Evolutionary conservation across 2,888 invertebrate genomes (phyloP).

Genomic region (Brenthis hecate): DNA sequence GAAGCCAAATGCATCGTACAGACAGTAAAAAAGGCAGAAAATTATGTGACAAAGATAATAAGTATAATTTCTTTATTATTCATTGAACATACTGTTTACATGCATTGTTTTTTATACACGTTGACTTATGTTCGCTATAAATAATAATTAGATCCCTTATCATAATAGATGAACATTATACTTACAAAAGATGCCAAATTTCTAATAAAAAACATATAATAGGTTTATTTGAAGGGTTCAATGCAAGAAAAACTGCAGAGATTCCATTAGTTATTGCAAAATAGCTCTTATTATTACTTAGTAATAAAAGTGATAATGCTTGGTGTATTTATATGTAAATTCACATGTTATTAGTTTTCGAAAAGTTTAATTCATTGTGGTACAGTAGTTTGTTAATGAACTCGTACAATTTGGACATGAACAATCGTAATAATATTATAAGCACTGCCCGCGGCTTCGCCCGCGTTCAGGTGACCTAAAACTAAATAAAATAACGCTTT

Average conservation of each 20-base stretch:
- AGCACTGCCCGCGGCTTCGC: too few species aligned
- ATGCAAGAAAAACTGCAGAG: not conserved
- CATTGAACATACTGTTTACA: not conserved
- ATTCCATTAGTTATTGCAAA: not conserved
- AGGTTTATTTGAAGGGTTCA: constrained; percentile 3
- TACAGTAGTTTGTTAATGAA: too few species aligned
- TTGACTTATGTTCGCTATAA: constrained; percentile 17
- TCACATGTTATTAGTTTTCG: not conserved
- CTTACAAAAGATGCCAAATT: constrained; percentile 2
- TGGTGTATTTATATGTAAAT: not conserved
- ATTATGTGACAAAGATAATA: not conserved
- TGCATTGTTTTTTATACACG: not conserved
- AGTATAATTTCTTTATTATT: constrained; percentile 5
- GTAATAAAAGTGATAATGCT: not conserved
- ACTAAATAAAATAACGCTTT: too few species aligned
- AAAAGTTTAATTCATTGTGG: too few species aligned
- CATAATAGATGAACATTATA: not conserved
- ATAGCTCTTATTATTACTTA: not conserved
- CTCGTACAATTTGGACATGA: too few species aligned
- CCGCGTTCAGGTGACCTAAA: too few species aligned
- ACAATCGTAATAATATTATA: too few species aligned
- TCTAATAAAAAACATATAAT: not conserved
- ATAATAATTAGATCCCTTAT: constrained; percentile 13
- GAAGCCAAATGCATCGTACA: too few species aligned
- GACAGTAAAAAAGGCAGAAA: too few species aligned